phyloP scores from a whole-genome alignment of 2,113 vertebrate species.

The Antennarius striatus region DNA sequence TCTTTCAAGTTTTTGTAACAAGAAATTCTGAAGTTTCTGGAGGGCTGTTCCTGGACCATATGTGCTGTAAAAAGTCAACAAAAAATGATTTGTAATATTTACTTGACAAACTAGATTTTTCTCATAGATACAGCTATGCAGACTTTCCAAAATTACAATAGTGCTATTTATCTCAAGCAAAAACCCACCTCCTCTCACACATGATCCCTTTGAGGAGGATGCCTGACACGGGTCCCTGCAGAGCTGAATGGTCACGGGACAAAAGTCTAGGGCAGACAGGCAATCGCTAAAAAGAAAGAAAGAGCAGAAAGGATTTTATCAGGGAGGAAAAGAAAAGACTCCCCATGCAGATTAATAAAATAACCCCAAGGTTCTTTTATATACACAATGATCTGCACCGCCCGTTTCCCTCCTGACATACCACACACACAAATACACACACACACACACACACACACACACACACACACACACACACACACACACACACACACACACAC shows the following conservation, averaged over 20 bases:
- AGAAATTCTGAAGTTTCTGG: constrained; percentile 54
- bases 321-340: constrained; percentile 64
- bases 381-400: constrained; percentile 54
- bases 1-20: constrained; percentile 62
- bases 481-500: constrained; percentile 8
- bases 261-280: constrained; percentile 72
- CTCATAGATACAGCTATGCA: constrained; percentile 25
- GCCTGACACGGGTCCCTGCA: constrained; percentile 62
- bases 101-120: constrained; percentile 39
- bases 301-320: constrained; percentile 60
- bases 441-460: constrained; percentile 36
- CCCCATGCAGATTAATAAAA: constrained; percentile 80
- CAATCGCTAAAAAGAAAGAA: constrained; percentile 61
- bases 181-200: constrained; percentile 35
- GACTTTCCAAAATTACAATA: constrained; percentile 20
- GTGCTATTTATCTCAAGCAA: constrained; percentile 20
- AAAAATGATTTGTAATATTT: constrained; percentile 52
- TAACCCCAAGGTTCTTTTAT: constrained; percentile 65
- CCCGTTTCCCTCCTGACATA: constrained; percentile 18
- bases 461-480: constrained; percentile 35
- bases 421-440: constrained; percentile 15
- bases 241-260: constrained; percentile 73
- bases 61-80: constrained; percentile 60
- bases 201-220: constrained; percentile 41
- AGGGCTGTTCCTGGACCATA: constrained; percentile 38